Conservation (phyloP, 2,797 vertebrate genomes). For the Apogon talboti region DNA sequence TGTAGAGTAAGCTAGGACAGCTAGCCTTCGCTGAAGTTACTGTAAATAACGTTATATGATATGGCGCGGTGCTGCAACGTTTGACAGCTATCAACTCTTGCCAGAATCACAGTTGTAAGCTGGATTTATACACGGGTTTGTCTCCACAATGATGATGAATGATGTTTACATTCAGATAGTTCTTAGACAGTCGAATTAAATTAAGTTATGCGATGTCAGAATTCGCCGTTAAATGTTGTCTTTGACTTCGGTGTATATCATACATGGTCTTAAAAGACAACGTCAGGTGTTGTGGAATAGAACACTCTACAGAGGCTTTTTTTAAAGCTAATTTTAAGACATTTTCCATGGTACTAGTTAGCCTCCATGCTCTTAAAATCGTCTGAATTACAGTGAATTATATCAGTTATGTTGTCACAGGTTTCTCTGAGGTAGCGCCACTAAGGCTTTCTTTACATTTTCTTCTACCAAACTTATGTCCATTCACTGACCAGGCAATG, state of each 20-base stretch:
- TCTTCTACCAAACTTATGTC: not conserved
- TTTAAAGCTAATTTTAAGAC: not conserved
- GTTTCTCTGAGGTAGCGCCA: not conserved
- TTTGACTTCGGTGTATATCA: not conserved
- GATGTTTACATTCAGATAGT: not conserved
- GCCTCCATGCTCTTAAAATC: not conserved
- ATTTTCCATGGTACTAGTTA: not conserved
- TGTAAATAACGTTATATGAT: not conserved
- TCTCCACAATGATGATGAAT: not conserved
- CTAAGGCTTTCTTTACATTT: not conserved
- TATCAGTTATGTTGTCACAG: not conserved
- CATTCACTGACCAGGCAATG: not conserved
- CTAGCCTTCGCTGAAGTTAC: not conserved
- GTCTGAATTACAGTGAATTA: not conserved
- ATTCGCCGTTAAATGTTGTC: not conserved
- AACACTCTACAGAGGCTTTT: not conserved
- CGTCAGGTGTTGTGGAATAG: not conserved
- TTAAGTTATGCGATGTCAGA: not conserved
- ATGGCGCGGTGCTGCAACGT: conserved; percentile 3
- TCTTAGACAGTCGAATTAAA: too few species aligned
- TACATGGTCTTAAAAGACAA: too few species aligned
- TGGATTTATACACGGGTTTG: not conserved
- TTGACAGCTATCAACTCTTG: conserved; percentile 11
- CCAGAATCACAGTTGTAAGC: not conserved
- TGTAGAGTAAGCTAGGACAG: not conserved